These are phyloP conservation scores for Pachyramphus minor DNA, from an alignment of 2,113 vertebrate species.

Conservation along the genomic window DNA sequence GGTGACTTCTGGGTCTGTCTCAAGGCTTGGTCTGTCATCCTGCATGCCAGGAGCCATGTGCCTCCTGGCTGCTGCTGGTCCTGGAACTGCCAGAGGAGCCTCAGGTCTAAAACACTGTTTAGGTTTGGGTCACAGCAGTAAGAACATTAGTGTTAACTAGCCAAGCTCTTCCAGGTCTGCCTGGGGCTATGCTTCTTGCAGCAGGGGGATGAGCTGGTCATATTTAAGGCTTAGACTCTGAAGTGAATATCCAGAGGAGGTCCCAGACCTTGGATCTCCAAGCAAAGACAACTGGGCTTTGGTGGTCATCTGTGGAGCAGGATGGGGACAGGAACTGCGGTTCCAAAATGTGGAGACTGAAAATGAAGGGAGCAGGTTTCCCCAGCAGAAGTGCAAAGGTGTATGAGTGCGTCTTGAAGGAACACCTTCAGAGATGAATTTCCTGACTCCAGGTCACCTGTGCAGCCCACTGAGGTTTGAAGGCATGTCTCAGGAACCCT, in stretches of 20 bases:
- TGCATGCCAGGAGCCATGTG: not conserved
- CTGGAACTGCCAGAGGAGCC: not conserved
- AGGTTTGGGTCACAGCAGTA: not conserved
- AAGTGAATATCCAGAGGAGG: not conserved
- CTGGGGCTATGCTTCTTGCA: not conserved
- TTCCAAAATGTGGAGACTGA: not conserved
- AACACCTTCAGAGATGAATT: not conserved
- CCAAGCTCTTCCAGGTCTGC: not conserved
- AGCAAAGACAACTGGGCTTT: fast-evolving
- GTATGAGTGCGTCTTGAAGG: not conserved
- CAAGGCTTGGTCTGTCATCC: not conserved
- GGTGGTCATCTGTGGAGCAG: not conserved
- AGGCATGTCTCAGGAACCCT: not conserved
- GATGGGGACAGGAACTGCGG: not conserved
- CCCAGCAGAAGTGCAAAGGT: not conserved
- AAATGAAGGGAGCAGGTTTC: not conserved
- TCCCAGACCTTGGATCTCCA: not conserved
- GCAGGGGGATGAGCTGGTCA: not conserved
- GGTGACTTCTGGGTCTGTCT: not conserved
- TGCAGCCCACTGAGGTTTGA: not conserved
- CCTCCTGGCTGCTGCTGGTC: not conserved
- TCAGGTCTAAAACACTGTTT: not conserved
- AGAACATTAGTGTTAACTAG: not conserved
- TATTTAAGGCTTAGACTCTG: not conserved
- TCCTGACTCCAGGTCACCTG: not conserved